Conservation (phyloP, 2,797 vertebrate genomes). For the Enteromius treurensis region DNA sequence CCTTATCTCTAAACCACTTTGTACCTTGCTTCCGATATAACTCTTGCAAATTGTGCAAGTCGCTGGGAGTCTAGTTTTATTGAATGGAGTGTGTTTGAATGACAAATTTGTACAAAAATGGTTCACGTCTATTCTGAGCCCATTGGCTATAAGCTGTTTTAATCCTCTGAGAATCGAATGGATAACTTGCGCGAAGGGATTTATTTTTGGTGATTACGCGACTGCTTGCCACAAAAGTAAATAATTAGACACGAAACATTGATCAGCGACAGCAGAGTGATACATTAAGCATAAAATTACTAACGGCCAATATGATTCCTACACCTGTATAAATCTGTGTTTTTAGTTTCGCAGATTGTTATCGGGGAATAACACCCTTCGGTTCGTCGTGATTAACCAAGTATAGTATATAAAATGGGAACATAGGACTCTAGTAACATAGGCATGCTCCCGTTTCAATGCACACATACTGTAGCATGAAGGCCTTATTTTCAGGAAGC, state of each 20-base stretch:
- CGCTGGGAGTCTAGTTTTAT: background rate
- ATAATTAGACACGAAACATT: background rate
- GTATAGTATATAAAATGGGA: background rate
- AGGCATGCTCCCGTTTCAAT: background rate
- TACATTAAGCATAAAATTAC: background rate
- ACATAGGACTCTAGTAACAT: background rate
- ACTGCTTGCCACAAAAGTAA: background rate
- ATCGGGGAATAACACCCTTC: background rate
- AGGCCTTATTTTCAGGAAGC: slow-evolving; percentile 9
- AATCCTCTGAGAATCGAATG: background rate
- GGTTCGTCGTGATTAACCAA: background rate
- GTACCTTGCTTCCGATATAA: background rate
- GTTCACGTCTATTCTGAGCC: background rate
- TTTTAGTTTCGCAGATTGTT: background rate
- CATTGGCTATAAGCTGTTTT: background rate
- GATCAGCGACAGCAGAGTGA: background rate
- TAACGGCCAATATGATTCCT: background rate
- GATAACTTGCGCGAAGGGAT: background rate
- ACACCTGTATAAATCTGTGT: background rate
- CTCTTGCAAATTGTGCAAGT: background rate
- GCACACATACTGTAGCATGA: background rate
- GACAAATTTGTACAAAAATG: background rate
- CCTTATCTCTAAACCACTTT: slow-evolving; percentile 49
- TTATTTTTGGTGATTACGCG: background rate
- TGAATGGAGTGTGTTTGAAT: background rate